These are phyloP conservation scores for Ormyrus pomaceus DNA, from an alignment of 2,888 invertebrate species.

Conservation along the genomic window DNA sequence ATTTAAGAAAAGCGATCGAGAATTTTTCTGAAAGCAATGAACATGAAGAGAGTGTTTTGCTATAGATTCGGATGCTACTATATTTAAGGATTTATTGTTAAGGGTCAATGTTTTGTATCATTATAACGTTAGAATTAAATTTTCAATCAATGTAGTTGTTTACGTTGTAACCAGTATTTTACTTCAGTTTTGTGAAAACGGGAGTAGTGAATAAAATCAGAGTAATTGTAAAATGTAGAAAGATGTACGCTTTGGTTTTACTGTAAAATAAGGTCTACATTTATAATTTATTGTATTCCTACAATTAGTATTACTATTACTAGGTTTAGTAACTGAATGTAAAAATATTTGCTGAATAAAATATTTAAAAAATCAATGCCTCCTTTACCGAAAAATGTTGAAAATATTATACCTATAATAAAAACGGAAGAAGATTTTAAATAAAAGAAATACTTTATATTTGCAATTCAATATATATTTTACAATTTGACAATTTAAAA, in stretches of 20 bases:
- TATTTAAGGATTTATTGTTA: background rate
- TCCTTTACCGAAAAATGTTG: background rate
- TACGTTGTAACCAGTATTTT: slow-evolving; percentile 3
- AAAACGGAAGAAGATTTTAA: no score
- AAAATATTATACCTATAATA: background rate
- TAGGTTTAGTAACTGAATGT: slow-evolving; percentile 22
- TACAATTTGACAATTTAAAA: background rate
- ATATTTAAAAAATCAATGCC: background rate
- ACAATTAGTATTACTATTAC: slow-evolving; percentile 14
- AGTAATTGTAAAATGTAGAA: slow-evolving; percentile 11
- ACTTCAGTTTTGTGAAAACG: background rate
- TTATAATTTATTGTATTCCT: slow-evolving; percentile 38
- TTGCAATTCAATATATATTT: background rate
- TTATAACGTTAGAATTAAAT: slow-evolving; percentile 8
- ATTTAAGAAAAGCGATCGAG: slow-evolving; percentile 13
- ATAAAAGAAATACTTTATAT: no score
- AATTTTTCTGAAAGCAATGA: slow-evolving; percentile 13
- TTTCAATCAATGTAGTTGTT: background rate
- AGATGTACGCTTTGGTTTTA: slow-evolving; percentile 32
- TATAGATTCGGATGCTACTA: background rate
- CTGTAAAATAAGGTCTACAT: slow-evolving; percentile 5
- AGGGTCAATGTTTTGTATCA: no score
- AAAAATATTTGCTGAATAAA: slow-evolving; percentile 43
- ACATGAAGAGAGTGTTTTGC: background rate
- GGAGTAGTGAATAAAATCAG: background rate